Percentiles rank a stretch among this genome's conserved stretches.
Evolutionary conservation across 1,140 invertebrate genomes (phyloP).

Genomic region (Psilanteris sp.): DNA sequence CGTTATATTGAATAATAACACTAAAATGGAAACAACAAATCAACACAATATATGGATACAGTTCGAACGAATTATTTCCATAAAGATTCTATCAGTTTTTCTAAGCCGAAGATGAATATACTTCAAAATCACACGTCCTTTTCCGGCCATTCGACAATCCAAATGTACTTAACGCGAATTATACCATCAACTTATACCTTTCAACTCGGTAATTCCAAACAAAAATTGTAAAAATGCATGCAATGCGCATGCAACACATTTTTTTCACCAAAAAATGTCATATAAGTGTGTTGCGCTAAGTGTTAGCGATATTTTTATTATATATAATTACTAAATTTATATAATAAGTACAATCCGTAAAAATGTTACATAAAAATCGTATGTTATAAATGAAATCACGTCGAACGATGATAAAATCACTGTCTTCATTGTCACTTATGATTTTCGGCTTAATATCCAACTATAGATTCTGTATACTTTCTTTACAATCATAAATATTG

Average conservation of each 20-base stretch:
- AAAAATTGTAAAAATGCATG: constrained; percentile 7
- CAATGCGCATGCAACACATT: constrained; percentile 3
- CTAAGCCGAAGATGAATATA: not conserved
- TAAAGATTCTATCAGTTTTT: not conserved
- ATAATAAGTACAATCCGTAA: constrained; percentile 6
- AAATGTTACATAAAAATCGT: too few relatives aligned
- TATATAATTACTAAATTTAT: not conserved
- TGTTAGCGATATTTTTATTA: constrained; percentile 10
- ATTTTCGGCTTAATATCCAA: too few relatives aligned
- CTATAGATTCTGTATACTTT: too few relatives aligned
- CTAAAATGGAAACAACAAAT: too few relatives aligned
- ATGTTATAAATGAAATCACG: too few relatives aligned
- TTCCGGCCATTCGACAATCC: constrained; percentile 61
- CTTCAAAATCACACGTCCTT: constrained; percentile 40
- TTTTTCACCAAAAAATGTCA: constrained; percentile 2
- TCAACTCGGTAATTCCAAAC: constrained; percentile 6
- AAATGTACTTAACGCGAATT: constrained; percentile 29
- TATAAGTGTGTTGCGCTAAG: constrained; percentile 4
- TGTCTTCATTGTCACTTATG: too few relatives aligned
- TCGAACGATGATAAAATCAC: too few relatives aligned
- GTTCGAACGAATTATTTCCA: not conserved
- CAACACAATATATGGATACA: too few relatives aligned
- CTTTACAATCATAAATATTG: too few relatives aligned
- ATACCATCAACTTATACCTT: constrained; percentile 14
- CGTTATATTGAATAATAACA: constrained; percentile 26